Conservation (phyloP, 2,888 invertebrate species). For the Acanthosepion esculentum region DNA sequence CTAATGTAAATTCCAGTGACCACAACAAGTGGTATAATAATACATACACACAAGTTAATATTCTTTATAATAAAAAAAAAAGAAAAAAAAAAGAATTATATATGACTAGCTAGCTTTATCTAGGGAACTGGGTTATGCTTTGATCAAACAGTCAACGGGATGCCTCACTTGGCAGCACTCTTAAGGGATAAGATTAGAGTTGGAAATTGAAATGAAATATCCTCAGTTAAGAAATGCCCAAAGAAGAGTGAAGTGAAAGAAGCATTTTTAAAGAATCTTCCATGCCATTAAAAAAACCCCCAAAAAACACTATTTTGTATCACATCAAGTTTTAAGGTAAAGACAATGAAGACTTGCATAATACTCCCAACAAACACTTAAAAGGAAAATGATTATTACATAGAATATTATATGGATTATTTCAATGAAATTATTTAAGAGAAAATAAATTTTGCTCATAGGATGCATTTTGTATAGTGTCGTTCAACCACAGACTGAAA, state of each 20-base stretch:
- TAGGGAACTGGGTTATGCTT: neutral
- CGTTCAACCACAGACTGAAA: too few relatives aligned
- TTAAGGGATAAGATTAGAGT: neutral
- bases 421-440: neutral
- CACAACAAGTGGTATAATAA: neutral
- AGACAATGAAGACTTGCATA: neutral
- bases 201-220: constrained; percentile 22
- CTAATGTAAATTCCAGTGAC: neutral
- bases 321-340: neutral
- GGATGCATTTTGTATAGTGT: too few relatives aligned
- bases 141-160: neutral
- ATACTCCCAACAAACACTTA: neutral
- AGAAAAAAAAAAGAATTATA: neutral
- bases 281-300: too few relatives aligned
- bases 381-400: neutral
- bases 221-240: neutral
- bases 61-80: neutral
- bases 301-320: neutral
- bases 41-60: neutral
- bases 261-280: neutral
- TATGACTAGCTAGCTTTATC: neutral
- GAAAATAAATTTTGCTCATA: too few relatives aligned
- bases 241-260: neutral
- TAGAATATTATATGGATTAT: neutral
- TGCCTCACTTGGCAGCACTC: neutral